Conservation (phyloP, 2,113 vertebrate species). For the Chlorodrepanis virens region DNA sequence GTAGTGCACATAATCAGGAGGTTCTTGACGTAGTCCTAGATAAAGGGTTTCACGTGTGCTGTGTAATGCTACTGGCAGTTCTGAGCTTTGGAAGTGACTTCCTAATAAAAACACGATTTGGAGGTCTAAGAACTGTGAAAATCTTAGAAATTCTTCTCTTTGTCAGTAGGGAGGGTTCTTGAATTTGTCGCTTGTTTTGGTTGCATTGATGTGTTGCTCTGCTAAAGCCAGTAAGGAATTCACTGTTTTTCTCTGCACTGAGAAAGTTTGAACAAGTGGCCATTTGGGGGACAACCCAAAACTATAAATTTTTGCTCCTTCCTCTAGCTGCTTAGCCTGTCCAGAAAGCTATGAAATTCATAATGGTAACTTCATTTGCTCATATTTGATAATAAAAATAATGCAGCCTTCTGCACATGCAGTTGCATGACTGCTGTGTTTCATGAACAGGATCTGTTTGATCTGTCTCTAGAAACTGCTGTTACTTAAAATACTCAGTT, state of each 20-base stretch:
- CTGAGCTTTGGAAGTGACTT: not conserved
- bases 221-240: not conserved
- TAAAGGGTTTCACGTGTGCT: not conserved
- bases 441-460: not conserved
- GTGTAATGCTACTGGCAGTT: not conserved
- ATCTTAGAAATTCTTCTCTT: not conserved
- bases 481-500: not conserved
- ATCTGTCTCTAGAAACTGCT: not conserved
- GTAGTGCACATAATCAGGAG: rapidly evolving
- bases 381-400: not conserved
- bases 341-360: not conserved
- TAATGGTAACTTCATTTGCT: not conserved
- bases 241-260: not conserved
- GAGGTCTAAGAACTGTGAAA: not conserved
- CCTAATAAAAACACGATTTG: not conserved
- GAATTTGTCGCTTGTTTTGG: not conserved
- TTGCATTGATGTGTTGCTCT: not conserved
- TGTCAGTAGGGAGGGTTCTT: not conserved
- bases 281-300: not conserved
- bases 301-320: not conserved
- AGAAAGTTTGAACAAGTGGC: not conserved
- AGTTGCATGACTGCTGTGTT: not conserved
- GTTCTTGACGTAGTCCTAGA: not conserved
- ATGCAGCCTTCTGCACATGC: not conserved
- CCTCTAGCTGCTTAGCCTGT: not conserved